Evolutionary conservation across 1,140 invertebrate species (phyloP).

Genomic region (Oreohelix idahoensis): DNA sequence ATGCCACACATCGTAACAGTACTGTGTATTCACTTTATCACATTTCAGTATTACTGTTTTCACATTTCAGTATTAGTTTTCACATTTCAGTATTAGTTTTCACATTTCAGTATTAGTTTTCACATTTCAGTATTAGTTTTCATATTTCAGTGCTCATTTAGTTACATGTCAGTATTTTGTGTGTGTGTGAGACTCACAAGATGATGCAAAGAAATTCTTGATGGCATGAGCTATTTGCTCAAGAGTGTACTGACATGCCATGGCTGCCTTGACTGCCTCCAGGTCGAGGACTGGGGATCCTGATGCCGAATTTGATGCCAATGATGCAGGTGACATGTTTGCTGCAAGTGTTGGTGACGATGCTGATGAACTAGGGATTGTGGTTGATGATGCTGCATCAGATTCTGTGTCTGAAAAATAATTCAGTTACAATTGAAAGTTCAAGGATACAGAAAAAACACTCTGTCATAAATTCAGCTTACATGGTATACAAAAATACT

Average conservation of each 20-base stretch:
- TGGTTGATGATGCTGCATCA: conserved; percentile 2
- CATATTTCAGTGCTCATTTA: background rate
- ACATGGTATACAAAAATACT: too few relatives aligned
- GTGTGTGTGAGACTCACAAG: conserved; percentile 27
- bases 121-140: too few relatives aligned
- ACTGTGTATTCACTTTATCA: too few relatives aligned
- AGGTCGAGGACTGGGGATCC: conserved; percentile 8
- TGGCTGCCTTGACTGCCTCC: conserved; percentile 33
- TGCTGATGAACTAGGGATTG: background rate
- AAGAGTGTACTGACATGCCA: conserved; percentile 34
- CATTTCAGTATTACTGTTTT: too few relatives aligned
- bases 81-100: too few relatives aligned
- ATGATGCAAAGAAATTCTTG: conserved; percentile 25
- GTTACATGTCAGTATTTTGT: background rate
- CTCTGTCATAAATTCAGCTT: too few relatives aligned
- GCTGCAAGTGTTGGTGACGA: conserved; percentile 11
- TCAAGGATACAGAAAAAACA: too few relatives aligned
- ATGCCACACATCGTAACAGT: too few relatives aligned
- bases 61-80: too few relatives aligned
- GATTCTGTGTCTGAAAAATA: background rate
- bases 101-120: too few relatives aligned
- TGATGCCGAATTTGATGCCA: background rate
- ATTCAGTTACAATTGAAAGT: background rate
- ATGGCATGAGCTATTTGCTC: conserved; percentile 34
- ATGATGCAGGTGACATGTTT: background rate